phyloP scores from a whole-genome alignment of 2,113 vertebrate species.

The Megaptera novaeangliae region DNA sequence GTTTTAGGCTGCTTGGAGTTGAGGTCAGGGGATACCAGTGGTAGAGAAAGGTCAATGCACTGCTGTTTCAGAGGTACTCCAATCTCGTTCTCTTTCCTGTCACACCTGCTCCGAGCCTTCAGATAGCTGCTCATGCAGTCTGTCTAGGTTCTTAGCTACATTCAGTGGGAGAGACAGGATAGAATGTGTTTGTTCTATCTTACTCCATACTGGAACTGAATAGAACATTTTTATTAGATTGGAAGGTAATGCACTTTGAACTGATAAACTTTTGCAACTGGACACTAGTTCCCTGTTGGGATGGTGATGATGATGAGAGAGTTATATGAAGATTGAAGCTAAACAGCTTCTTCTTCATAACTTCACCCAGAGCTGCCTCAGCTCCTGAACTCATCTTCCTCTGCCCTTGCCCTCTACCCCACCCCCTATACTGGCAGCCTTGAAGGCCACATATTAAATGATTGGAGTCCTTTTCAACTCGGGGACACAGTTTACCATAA shows the following conservation, averaged over 20 bases:
- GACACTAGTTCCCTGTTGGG: neutral
- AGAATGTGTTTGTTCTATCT: neutral
- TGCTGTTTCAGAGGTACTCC: neutral
- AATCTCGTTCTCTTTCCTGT: neutral
- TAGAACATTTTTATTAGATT: neutral
- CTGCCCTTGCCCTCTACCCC: no score
- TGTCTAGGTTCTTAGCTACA: neutral
- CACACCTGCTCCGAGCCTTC: neutral
- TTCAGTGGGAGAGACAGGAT: neutral
- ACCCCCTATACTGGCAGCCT: neutral
- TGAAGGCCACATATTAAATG: neutral
- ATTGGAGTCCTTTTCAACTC: neutral
- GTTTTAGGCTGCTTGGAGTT: neutral
- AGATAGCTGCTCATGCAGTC: neutral
- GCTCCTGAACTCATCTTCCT: neutral
- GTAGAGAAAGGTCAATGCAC: neutral
- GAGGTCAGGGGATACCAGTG: neutral
- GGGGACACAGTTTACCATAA: neutral
- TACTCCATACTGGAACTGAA: neutral
- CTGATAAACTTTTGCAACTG: neutral
- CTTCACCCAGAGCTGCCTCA: neutral
- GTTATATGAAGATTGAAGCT: neutral
- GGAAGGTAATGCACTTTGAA: neutral
- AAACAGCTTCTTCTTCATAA: neutral
- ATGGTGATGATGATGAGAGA: neutral